Conservation (phyloP, 2,113 vertebrate species). For the Microtus pennsylvanicus region DNA sequence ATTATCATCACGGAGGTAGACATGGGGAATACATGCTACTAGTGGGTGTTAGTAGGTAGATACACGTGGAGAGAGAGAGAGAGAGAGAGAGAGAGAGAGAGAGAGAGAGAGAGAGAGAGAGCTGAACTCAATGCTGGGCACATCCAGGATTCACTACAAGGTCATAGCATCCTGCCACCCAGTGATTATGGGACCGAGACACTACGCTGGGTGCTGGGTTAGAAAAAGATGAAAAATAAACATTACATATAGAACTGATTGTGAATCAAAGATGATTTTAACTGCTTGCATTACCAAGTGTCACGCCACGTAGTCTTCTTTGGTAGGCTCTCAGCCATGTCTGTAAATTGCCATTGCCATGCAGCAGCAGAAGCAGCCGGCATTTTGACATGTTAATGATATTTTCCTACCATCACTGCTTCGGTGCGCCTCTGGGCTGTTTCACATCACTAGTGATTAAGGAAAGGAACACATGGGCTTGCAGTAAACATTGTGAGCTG, state of each 20-base stretch:
- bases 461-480: constrained; percentile 50
- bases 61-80: background rate
- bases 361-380: background rate
- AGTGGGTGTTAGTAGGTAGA: background rate
- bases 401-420: background rate
- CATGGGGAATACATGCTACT: background rate
- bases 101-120: accelerated
- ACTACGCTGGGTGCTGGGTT: background rate
- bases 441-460: constrained; percentile 62
- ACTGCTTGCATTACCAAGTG: background rate
- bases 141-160: background rate
- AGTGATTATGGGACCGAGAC: background rate
- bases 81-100: background rate
- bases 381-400: constrained; percentile 38
- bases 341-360: background rate
- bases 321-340: background rate
- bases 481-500: constrained; percentile 20
- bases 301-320: background rate
- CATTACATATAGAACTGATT: background rate
- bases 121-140: background rate
- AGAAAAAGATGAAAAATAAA: background rate
- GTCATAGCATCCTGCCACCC: background rate
- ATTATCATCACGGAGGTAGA: background rate
- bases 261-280: background rate
- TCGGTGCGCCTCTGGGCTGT: constrained; percentile 20